Conservation (phyloP, 2,797 vertebrate genomes). For the Malurus splendens region DNA sequence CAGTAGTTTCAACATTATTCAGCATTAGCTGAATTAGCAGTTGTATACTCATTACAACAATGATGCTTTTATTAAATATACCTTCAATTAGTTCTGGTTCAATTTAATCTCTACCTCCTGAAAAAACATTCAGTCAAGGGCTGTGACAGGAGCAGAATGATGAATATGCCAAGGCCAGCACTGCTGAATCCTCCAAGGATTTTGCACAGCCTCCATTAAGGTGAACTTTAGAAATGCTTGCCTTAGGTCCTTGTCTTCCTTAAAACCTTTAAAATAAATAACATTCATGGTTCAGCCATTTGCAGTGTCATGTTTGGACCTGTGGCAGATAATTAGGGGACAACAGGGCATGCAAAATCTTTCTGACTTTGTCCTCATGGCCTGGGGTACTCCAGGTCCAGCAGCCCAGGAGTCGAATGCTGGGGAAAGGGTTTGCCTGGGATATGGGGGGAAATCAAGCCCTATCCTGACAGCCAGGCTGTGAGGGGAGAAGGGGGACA, state of each 20-base stretch:
- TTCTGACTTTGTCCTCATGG: not conserved
- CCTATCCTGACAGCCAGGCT: not conserved
- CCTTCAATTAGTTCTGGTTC: constrained; percentile 54
- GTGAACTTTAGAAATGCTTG: constrained; percentile 20
- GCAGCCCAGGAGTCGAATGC: rapidly evolving
- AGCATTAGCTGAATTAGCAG: not conserved
- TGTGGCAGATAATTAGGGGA: not conserved
- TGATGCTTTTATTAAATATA: constrained; percentile 33
- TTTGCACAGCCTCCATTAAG: not conserved
- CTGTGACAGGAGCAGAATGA: constrained; percentile 25
- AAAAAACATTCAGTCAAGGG: constrained; percentile 28
- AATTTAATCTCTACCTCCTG: constrained; percentile 41
- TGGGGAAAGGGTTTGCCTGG: not conserved
- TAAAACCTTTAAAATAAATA: not conserved
- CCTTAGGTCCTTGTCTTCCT: not conserved
- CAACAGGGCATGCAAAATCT: not conserved
- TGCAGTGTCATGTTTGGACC: not conserved
- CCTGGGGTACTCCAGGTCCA: not conserved
- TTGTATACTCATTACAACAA: constrained; percentile 40
- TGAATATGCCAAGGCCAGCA: not conserved
- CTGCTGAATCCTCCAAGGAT: not conserved
- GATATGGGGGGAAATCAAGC: not conserved
- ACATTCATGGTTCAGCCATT: not conserved
- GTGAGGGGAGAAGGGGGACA: not conserved
- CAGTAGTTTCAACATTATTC: constrained; percentile 28